A percentile compares a stretch with the other conserved stretches of the same genome.
Conservation (phyloP, 2,113 vertebrate genomes). For the Podarcis cretensis region DNA sequence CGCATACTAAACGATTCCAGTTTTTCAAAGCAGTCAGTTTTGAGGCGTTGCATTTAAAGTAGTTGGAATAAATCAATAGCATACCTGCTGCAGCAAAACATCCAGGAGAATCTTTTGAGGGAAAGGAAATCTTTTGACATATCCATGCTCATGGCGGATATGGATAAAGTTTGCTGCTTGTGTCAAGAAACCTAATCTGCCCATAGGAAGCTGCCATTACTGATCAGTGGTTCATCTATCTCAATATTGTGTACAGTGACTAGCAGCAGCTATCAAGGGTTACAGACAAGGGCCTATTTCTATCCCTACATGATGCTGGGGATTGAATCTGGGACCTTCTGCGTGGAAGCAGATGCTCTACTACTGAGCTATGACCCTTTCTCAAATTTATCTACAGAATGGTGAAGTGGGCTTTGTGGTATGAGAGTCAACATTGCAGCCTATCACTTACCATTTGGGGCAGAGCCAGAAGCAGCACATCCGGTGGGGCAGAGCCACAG, state of each 20-base stretch:
- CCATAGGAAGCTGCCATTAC: too few relatives aligned
- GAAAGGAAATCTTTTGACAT: background rate
- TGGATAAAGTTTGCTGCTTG: background rate
- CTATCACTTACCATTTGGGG: background rate
- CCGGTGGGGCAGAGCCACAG: too few relatives aligned
- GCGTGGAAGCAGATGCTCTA: too few relatives aligned
- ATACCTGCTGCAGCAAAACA: background rate
- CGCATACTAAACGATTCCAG: background rate
- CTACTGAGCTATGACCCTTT: too few relatives aligned
- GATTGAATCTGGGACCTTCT: too few relatives aligned
- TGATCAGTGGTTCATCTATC: too few relatives aligned
- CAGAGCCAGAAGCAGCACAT: background rate
- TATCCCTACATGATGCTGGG: too few relatives aligned
- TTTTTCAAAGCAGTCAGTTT: background rate
- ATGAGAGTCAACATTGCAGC: background rate
- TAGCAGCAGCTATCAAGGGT: too few relatives aligned
- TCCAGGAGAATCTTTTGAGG: background rate
- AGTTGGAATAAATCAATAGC: background rate
- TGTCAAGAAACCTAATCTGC: background rate
- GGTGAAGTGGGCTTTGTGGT: background rate
- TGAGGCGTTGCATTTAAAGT: background rate
- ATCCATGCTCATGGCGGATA: background rate
- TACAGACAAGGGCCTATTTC: too few relatives aligned
- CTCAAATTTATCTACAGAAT: background rate
- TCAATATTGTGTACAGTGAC: too few relatives aligned